Percentiles rank a stretch among this genome's conserved stretches.
Evolutionary conservation across 2,888 invertebrate genomes (phyloP).

Genomic region (Lasioglossum lativentre): DNA sequence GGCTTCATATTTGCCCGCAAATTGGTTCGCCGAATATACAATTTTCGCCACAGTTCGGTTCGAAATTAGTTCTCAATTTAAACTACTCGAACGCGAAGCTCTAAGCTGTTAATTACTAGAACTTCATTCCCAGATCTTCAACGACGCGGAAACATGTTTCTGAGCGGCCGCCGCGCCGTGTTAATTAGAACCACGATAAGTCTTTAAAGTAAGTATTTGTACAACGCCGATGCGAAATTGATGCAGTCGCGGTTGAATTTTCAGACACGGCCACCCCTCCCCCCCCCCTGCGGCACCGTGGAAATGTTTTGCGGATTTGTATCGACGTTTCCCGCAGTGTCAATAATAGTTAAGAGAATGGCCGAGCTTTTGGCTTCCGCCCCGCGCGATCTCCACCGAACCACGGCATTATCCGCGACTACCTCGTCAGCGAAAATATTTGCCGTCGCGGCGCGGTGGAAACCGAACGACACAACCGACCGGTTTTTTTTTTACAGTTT

Average conservation of each 20-base stretch:
- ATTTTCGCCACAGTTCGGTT: not conserved
- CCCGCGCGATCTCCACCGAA: not conserved
- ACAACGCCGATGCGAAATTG: constrained; percentile 33
- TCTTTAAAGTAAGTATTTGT: constrained; percentile 32
- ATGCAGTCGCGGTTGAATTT: constrained; percentile 25
- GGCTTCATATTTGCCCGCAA: not conserved
- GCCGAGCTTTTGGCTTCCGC: constrained; percentile 23
- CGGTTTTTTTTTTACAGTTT: not conserved
- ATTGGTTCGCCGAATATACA: not conserved
- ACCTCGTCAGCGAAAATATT: constrained; percentile 55
- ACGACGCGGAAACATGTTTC: constrained; percentile 27
- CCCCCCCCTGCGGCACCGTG: too few species aligned
- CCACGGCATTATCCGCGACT: constrained; percentile 33
- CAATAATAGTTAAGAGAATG: constrained; percentile 58
- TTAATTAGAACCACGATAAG: constrained; percentile 44
- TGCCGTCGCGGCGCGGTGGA: constrained; percentile 29
- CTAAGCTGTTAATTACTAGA: constrained; percentile 29
- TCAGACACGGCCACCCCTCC: not conserved
- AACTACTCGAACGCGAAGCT: not conserved
- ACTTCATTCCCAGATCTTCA: constrained; percentile 27
- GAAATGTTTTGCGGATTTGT: constrained; percentile 37
- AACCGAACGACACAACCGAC: constrained; percentile 32
- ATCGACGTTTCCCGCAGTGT: constrained; percentile 50
- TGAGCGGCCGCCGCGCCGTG: not conserved
- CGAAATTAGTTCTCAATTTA: constrained; percentile 21